Base-by-base conservation (phyloP, 2,113 vertebrate genomes). In the Solea solea region DNA sequence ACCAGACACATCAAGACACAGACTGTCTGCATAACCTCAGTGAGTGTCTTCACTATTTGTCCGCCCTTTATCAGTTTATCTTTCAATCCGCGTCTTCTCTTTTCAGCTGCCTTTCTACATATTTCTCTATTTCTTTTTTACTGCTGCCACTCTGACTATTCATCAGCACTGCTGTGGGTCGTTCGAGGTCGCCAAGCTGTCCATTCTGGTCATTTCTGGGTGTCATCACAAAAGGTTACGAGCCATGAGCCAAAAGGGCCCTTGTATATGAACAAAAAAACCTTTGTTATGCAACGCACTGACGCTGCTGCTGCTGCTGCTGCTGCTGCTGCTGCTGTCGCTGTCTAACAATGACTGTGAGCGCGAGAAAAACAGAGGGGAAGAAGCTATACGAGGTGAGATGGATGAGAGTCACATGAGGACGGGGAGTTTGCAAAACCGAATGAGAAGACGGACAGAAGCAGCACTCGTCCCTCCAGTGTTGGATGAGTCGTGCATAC, bases 211-310 rank as follows among this genome's bases (percentile, higher is more conserved):
- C 74, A 69, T 83, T 90, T 89, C 81, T 85, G 80, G 75, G 86
- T 84, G 82, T 87, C 81, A 86, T 82, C 81, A 87, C 83, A 88
- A 83, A 87, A 80, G 76, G 72, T 83, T 81, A 82, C 76, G 27
- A 80, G 82, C 87, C 65, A 74, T 61, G 62, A 75, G 69, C 84
- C 77, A 64, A 89, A 91, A 81, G 85, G 68, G 58, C 82, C 82
- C 83, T 81, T 81, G 85, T 86, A 62, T 74, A 74, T 72, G 72
- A 72, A 88, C 82, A 83, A 79, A 86, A 59, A 62, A 86, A 67
- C 86, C 89, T 86, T 91, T 82, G 87, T 93, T 93, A 93, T 73
- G 80, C 90, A 93, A 92, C 60, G 41, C 69, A 80, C 62, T 76
- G 88, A 82, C 86, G 85, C 76, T 81, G 80, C 74, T 40, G 78